Base-by-base conservation (phyloP, 2,113 vertebrate genomes). In the Thunnus maccoyii region DNA sequence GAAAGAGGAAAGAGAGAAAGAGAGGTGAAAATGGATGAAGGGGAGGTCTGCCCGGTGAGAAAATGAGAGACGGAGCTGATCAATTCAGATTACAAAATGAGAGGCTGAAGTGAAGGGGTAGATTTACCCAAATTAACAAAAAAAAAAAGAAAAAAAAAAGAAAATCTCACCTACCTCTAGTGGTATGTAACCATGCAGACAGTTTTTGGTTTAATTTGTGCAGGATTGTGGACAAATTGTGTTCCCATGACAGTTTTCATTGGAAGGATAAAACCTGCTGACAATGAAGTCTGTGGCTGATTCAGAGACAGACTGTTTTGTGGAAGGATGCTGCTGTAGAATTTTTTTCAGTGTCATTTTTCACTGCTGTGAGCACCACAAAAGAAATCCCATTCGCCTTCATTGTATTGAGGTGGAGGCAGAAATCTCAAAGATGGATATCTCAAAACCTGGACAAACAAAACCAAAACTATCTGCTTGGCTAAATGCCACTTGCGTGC, bases 11-110 rank as follows among this genome's bases (percentile, higher is more conserved):
- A 52, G 55, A 61, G 25, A 62, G 44, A 50, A 17, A 18, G 17
- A 46, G 13, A 72, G 4, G 17, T 76, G 50, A 74, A 44, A 52
- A 71, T 47, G 22, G 50, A 75, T 44, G 58, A 62, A 80, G 65
- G 51, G 51, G n/a, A 66, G 5, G 16, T 60, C n/a, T 60, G 9
- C 3, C 5, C 10, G 18, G 3, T 30, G 48, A 27, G 25, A 51
- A 52, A 67, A 72, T 15, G 2, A 56, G 13, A 4, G 4, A 41
- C 36, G 6, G 36, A 41, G 36, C 22, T 63, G 4, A 70, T 44
- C 30, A 52, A 22, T 22, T 74, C n/a, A 52, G 32, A 36, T 22
- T 54, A 15, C 0, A 10, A 71, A 50, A 9, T 25, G 47, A 70
- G 12, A 63, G 5, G 13, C 0, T 62, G 16, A 36, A 68, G 9